phyloP scores from a whole-genome alignment of 1,140 invertebrate species.

The Hycleus phaleratus region DNA sequence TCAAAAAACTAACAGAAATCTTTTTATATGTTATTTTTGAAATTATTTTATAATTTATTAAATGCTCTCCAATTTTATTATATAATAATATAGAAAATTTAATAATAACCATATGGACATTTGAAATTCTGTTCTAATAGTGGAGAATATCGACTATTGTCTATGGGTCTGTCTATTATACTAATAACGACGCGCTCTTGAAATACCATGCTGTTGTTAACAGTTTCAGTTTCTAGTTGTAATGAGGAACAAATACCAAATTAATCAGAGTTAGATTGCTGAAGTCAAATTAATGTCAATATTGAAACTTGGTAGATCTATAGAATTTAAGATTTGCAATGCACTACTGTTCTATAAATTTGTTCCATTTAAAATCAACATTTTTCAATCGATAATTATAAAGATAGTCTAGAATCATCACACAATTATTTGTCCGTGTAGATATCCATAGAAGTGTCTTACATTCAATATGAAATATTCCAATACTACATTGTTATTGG shows the following conservation, averaged over 20 bases:
- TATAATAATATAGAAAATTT: not conserved
- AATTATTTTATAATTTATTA: not conserved
- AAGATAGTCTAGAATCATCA: too few relatives aligned
- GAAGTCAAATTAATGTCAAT: slow-evolving; percentile 14
- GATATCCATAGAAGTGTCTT: too few relatives aligned
- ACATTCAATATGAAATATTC: too few relatives aligned
- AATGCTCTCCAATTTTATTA: not conserved
- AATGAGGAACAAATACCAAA: slow-evolving; percentile 13
- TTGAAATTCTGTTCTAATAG: slow-evolving; percentile 8
- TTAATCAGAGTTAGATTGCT: slow-evolving; percentile 14
- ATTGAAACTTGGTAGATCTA: slow-evolving; percentile 7
- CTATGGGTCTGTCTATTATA: slow-evolving; percentile 8
- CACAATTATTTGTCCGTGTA: too few relatives aligned
- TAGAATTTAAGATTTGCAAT: not conserved
- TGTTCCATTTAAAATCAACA: too few relatives aligned
- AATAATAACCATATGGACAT: not conserved
- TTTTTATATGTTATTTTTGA: not conserved
- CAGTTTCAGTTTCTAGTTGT: slow-evolving; percentile 6
- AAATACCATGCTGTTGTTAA: slow-evolving; percentile 14
- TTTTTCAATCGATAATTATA: too few relatives aligned
- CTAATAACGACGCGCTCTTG: slow-evolving; percentile 13
- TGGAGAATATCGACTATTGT: slow-evolving; percentile 5
- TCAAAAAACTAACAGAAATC: slow-evolving; percentile 1
- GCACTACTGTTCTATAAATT: too few relatives aligned
- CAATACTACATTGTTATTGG: too few relatives aligned